Base-by-base conservation (phyloP, 2,797 vertebrate genomes). In the Anableps anableps region DNA sequence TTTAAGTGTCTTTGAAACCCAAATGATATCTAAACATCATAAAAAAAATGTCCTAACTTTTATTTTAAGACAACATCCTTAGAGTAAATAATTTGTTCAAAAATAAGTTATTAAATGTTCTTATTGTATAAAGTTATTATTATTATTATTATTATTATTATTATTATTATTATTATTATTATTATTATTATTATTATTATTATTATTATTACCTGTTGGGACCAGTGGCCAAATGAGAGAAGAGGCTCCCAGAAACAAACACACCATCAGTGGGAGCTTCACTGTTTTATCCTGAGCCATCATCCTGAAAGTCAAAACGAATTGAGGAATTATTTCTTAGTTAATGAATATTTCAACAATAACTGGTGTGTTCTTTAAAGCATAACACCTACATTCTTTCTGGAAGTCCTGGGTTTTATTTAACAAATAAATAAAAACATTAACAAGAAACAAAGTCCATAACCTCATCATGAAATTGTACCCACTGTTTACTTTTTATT, bases 261-360 rank as follows among this genome's bases (percentile, higher is more conserved):
- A 75, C 58, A 90, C 0, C 75, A 78, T 74, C 55, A 93, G 48
- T 9, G 84, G 62, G n/a, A 86, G 48, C 73, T 78, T 81, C 77
- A 36, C 26, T 68, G 48, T 58, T 77, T 71, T 81, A 50, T 76
- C 64, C 77, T 62, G 78, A 23, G 80, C 68, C 79, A 70, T 76
- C 91, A 88, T 94, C 82, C 94, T 96, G 26, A 55, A 50, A 17
- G 80, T 8, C 36, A 50, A 43, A 60, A n/a, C 6, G 41, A 45
- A 26, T 8, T 26, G 10, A 43, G 62, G 3, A 62, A 34, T 19
- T 34, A 13, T 5, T 23, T 36, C 8, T 64, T 36, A 64, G 6
- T 34, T 11, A 11, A 6, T 43, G 11, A 10, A 58, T 14, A 7
- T 70, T 43, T 26, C 23, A 70, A 13, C 53, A 55, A 1, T 58